A percentile compares a stretch with the other conserved stretches of the same genome.
Evolutionary conservation across 1,140 invertebrate species (phyloP).

Genomic region (Portunus trituberculatus): DNA sequence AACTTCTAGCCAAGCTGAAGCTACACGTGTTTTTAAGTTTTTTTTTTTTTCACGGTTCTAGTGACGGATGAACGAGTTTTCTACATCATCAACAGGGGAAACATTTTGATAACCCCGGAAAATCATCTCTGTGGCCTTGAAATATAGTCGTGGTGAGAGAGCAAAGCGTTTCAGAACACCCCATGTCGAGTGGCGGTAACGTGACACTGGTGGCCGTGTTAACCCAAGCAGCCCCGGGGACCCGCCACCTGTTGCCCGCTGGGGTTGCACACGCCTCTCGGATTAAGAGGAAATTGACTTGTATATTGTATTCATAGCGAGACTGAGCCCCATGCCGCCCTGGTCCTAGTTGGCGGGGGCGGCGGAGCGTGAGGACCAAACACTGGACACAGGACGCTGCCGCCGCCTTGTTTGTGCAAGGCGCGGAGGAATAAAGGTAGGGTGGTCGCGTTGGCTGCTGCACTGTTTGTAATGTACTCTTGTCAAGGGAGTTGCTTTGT

Average conservation of each 20-base stretch:
- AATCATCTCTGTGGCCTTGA: no score
- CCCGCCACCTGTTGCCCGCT: background rate
- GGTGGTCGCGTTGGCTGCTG: background rate
- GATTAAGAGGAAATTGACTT: conserved; percentile 23
- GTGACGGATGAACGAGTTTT: no score
- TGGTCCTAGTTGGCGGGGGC: background rate
- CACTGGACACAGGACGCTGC: background rate
- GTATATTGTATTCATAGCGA: conserved; percentile 23
- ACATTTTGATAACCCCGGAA: no score
- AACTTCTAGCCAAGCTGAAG: no score
- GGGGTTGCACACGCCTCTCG: background rate
- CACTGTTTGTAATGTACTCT: background rate
- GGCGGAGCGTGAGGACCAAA: background rate
- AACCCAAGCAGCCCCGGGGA: background rate
- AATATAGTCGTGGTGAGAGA: no score
- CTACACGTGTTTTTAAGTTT: no score
- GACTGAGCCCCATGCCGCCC: background rate
- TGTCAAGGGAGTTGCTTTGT: background rate
- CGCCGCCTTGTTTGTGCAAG: background rate
- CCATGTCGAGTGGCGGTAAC: background rate
- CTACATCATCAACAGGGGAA: no score
- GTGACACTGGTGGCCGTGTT: background rate
- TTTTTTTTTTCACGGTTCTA: no score
- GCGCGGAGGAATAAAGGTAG: background rate
- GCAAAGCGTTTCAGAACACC: no score